Evolutionary conservation across 1,140 invertebrate species (phyloP), one percentile per base, ranked within the genome.

Genomic region (Pogonus chalceus): DNA sequence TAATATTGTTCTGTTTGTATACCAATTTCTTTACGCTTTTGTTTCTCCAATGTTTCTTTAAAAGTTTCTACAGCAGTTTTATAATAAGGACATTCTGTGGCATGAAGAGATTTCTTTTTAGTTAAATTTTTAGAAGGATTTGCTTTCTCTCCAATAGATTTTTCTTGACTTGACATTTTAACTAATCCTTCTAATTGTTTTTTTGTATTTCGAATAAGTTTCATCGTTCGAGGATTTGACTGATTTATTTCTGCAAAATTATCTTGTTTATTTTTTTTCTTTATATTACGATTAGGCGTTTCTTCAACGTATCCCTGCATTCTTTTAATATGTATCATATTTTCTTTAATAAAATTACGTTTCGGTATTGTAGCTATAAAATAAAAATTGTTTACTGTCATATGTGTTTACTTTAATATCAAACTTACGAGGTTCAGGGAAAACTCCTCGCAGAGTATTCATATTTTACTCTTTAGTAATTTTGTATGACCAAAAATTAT

Each of bases 281-380:
- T 20, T 26, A 4, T 26, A 20, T 7, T 51, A 16, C 43, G 2
- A 56, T 48, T 31, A 57, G 39, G 18, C 52, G 47, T 16, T 53
- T 72, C 67, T 59, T 72, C 72, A 0, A 73, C 65, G 52, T 74
- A 68, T 26, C 69, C 70, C 57, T 77, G 75, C 53, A 77, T 73
- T 52, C 69, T 69, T 60, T 77, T 77, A 23, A 78, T 65, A 49
- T 75, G 74, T 59, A 71, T 73, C 63, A 77, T 73, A 54, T 78
- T 78, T 69, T 78, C 76, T 62, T 67, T 74, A 49, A 78, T 76
- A 56, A 77, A 78, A 62, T 78, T 78, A 61, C 71, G 72, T 65
- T 71, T 73, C 61, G 73, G 69, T 56, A 72, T 69, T 60, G 74
- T 74, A 68, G 75, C 76, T 77, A 65, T 31, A 70, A 71, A 37